phyloP scores from a whole-genome alignment of 1,140 invertebrate genomes.

The Chionoecetes opilio region DNA sequence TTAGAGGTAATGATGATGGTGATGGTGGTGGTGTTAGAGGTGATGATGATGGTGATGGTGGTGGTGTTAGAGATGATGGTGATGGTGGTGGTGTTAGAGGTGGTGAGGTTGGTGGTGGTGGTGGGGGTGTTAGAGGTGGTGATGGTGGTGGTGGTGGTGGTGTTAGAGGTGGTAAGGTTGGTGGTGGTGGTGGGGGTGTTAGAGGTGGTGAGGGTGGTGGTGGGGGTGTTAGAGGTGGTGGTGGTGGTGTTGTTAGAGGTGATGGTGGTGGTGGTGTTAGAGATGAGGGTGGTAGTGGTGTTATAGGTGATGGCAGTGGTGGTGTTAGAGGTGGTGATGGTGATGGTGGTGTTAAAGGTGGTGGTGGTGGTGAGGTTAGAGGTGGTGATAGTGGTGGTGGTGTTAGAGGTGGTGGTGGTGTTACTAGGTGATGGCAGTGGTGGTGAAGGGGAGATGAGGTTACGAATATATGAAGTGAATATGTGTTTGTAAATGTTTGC shows the following conservation, averaged over 20 bases:
- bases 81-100: too few relatives aligned
- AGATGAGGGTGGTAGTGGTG: too few relatives aligned
- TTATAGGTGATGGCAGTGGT: not conserved
- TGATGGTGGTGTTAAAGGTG: too few relatives aligned
- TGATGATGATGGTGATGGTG: not conserved
- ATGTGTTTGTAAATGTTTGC: not conserved
- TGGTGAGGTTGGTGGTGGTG: constrained; percentile 37
- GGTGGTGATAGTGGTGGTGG: too few relatives aligned
- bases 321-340: not conserved
- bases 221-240: not conserved
- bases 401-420: too few relatives aligned
- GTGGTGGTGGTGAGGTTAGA: not conserved
- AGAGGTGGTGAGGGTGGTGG: not conserved
- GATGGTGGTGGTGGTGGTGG: too few relatives aligned
- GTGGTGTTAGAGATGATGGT: too few relatives aligned
- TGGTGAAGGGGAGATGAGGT: not conserved
- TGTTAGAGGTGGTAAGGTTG: not conserved
- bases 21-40: not conserved
- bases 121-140: not conserved
- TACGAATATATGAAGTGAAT: not conserved
- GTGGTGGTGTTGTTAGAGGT: too few relatives aligned
- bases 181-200: not conserved
- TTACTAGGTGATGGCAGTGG: not conserved
- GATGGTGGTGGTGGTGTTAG: too few relatives aligned
- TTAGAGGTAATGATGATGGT: not conserved